Evolutionary conservation across 2,113 vertebrate species (phyloP).

Genomic region (Phalacrocorax brasilianus): DNA sequence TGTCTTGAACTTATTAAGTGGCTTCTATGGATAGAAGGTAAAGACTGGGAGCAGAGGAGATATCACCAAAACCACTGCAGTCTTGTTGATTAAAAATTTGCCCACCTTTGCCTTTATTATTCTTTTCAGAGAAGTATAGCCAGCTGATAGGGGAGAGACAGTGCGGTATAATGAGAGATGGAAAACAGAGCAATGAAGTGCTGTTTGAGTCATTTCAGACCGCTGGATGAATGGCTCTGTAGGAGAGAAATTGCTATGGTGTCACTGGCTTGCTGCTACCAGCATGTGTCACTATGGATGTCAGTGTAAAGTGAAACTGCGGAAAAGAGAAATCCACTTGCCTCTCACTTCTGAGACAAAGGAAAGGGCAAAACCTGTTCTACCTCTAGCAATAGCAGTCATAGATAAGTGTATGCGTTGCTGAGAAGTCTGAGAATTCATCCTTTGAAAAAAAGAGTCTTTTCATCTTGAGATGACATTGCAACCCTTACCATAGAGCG

Average conservation of each 20-base stretch:
- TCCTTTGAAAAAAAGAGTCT: constrained; percentile 11
- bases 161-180: not conserved
- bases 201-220: not conserved
- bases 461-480: constrained; percentile 46
- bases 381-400: not conserved
- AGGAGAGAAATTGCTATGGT: not conserved
- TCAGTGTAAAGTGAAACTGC: not conserved
- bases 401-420: not conserved
- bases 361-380: constrained; percentile 23
- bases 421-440: constrained; percentile 44
- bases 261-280: not conserved
- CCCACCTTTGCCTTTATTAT: not conserved
- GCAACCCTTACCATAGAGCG: constrained; percentile 6
- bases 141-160: not conserved
- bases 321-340: constrained; percentile 11
- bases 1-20: not conserved
- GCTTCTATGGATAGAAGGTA: not conserved
- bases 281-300: not conserved
- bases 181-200: not conserved
- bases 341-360: constrained; percentile 49
- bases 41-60: not conserved
- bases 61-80: not conserved
- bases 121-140: not conserved
- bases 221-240: not conserved
- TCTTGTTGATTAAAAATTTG: not conserved